A percentile compares a stretch with the other conserved stretches of the same genome.
phyloP scores from a whole-genome alignment of 2,113 vertebrate genomes.

The Pogona vitticeps region DNA sequence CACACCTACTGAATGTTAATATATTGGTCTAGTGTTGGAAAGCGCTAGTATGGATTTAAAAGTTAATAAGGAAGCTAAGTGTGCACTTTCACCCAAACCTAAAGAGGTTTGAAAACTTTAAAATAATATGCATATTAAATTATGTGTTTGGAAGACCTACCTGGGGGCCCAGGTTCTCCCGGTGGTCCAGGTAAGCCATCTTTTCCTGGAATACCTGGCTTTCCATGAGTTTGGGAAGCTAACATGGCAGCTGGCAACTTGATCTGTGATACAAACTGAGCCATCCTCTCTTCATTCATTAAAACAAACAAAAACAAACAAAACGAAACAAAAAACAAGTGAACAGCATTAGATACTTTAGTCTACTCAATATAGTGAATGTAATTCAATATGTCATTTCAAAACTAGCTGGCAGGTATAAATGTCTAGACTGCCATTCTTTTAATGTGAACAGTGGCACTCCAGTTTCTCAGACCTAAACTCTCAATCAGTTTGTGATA shows the following conservation, averaged over 20 bases:
- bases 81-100: conserved; percentile 48
- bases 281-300: conserved; percentile 79
- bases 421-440: background rate
- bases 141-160: conserved; percentile 73
- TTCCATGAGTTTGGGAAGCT: conserved; percentile 85
- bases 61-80: conserved; percentile 69
- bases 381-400: background rate
- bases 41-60: conserved; percentile 63
- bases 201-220: conserved; percentile 89
- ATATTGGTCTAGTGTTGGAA: conserved; percentile 56
- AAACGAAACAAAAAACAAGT: conserved; percentile 10
- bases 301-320: conserved; percentile 37
- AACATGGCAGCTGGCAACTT: conserved; percentile 91
- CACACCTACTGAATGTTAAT: conserved; percentile 65
- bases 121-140: background rate
- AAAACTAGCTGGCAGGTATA: background rate
- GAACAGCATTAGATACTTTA: conserved; percentile 26
- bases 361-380: background rate
- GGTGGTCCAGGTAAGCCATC: conserved; percentile 89
- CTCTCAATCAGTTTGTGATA: background rate
- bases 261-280: conserved; percentile 77
- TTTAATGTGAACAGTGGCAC: background rate
- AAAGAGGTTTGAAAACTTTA: conserved; percentile 43
- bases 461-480: background rate
- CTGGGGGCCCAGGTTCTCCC: conserved; percentile 91